phyloP scores from a whole-genome alignment of 1,140 invertebrate genomes.

The Stratiolaelaps scimitus region DNA sequence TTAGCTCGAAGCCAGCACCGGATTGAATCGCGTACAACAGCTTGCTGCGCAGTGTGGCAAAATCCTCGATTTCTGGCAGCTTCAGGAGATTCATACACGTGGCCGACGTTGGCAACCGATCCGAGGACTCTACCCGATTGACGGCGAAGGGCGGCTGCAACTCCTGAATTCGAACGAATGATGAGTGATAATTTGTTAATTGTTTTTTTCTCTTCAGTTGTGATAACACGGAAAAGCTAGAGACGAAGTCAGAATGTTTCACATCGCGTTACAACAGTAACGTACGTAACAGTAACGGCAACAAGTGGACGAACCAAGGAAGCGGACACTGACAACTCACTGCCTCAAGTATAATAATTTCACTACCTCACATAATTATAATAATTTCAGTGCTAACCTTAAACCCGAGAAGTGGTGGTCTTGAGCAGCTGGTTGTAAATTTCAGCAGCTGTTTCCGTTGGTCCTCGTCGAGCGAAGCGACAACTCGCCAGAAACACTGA shows the following conservation, averaged over 20 bases:
- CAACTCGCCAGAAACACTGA: constrained; percentile 69
- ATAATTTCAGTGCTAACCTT: constrained; percentile 50
- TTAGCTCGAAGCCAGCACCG: constrained; percentile 88
- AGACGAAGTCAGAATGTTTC: neutral
- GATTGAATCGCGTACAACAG: constrained; percentile 85
- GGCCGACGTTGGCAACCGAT: constrained; percentile 81
- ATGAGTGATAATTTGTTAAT: constrained; percentile 1
- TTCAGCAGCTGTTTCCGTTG: constrained; percentile 76
- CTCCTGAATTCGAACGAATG: constrained; percentile 51
- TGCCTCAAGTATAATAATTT: too few relatives aligned
- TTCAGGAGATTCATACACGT: constrained; percentile 97
- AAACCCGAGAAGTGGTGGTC: constrained; percentile 91
- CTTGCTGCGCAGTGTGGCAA: constrained; percentile 63
- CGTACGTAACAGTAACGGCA: constrained; percentile 32
- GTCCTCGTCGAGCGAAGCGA: constrained; percentile 65
- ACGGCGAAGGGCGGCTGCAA: constrained; percentile 87
- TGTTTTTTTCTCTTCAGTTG: neutral
- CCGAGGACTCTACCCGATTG: constrained; percentile 60
- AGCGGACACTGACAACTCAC: too few relatives aligned
- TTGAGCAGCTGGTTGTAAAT: constrained; percentile 91
- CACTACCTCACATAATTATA: too few relatives aligned
- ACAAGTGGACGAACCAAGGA: constrained; percentile 31
- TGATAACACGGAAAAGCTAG: neutral
- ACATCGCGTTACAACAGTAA: constrained; percentile 4
- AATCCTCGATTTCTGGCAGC: constrained; percentile 72